These are phyloP conservation scores for Brachystomella parvula DNA, from an alignment of 1,140 invertebrate genomes.

Conservation along the genomic window DNA sequence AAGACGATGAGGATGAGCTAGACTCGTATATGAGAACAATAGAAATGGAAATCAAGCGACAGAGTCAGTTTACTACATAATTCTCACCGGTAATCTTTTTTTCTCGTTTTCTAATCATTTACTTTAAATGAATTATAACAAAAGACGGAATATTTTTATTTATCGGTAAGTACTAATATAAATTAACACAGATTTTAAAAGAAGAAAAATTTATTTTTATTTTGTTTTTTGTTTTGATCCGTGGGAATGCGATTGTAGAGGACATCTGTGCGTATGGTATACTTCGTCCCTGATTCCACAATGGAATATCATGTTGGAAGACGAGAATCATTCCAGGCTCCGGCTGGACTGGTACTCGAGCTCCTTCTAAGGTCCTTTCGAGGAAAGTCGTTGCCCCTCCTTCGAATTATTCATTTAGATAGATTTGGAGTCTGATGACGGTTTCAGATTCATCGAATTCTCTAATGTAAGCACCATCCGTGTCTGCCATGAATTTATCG, in stretches of 20 bases:
- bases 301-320: constrained; percentile 21
- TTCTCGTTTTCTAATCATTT: neutral
- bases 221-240: too few relatives aligned
- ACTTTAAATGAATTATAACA: too few relatives aligned
- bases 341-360: constrained; percentile 16
- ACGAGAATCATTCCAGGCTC: constrained; percentile 25
- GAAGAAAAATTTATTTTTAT: too few relatives aligned
- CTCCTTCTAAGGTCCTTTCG: neutral
- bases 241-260: too few relatives aligned
- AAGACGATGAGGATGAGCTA: constrained; percentile 56
- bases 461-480: constrained; percentile 9
- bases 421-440: constrained; percentile 29
- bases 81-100: too few relatives aligned
- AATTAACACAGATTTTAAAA: too few relatives aligned
- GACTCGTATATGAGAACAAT: constrained; percentile 64
- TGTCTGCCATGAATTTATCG: constrained; percentile 17
- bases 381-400: constrained; percentile 30
- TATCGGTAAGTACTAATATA: too few relatives aligned
- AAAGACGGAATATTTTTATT: too few relatives aligned
- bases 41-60: constrained; percentile 19
- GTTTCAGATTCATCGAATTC: neutral
- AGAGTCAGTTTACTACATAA: constrained; percentile 2
- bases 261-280: constrained; percentile 25
- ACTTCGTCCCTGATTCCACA: constrained; percentile 15
- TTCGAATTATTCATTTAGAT: constrained; percentile 25